phyloP scores from a whole-genome alignment of 2,113 vertebrate species.

The Amphilophus citrinellus region DNA sequence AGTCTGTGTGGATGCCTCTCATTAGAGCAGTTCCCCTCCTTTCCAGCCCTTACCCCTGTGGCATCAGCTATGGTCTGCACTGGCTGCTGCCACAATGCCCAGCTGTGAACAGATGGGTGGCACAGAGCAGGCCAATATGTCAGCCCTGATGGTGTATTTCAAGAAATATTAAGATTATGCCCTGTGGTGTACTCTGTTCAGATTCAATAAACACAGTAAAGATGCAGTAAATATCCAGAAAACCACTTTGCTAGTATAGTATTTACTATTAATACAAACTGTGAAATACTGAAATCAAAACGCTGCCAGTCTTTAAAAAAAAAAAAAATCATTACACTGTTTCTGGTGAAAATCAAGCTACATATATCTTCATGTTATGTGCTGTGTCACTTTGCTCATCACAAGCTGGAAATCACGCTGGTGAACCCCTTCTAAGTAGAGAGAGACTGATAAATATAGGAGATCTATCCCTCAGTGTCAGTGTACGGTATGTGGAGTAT shows the following conservation, averaged over 20 bases:
- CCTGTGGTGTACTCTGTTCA: slow-evolving; percentile 20
- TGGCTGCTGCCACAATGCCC: slow-evolving; percentile 26
- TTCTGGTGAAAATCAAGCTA: neutral
- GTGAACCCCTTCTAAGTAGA: neutral
- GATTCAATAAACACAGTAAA: slow-evolving; percentile 41
- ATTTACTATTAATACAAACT: neutral
- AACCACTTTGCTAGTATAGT: neutral
- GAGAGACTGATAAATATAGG: neutral
- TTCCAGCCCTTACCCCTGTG: slow-evolving; percentile 37
- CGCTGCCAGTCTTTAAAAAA: neutral
- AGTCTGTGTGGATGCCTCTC: slow-evolving; percentile 31
- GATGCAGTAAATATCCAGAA: neutral
- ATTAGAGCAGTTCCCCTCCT: slow-evolving; percentile 27
- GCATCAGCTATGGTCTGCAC: slow-evolving; percentile 20
- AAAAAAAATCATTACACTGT: neutral
- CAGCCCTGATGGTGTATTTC: slow-evolving; percentile 55
- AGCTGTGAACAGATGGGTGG: slow-evolving; percentile 56
- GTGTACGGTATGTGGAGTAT: neutral
- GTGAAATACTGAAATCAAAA: neutral
- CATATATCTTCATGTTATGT: neutral
- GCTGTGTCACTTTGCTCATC: neutral
- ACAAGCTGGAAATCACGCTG: neutral
- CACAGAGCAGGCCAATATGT: slow-evolving; percentile 52
- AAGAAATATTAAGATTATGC: slow-evolving; percentile 44
- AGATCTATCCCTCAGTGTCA: neutral